Conservation (phyloP, 1,140 invertebrate genomes). For the Pogonognathellus flavescens region DNA sequence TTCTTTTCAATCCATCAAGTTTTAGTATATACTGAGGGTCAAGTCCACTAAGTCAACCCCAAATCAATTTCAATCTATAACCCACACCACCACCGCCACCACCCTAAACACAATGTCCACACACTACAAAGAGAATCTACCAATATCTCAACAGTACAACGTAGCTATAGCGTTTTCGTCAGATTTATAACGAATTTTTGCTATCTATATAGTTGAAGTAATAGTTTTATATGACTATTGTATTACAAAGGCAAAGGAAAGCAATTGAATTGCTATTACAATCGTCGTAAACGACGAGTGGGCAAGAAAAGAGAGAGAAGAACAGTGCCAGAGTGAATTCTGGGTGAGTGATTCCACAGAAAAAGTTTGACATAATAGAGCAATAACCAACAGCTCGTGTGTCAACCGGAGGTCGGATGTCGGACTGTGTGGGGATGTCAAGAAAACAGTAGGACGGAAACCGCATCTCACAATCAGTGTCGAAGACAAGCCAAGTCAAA, state of each 20-base stretch:
- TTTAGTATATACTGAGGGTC: not conserved
- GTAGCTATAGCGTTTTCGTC: too few species aligned
- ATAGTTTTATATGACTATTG: not conserved
- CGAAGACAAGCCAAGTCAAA: not conserved
- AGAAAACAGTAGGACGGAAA: conserved; percentile 1
- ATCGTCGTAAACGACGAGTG: not conserved
- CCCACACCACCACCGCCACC: too few species aligned
- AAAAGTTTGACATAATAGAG: conserved; percentile 11
- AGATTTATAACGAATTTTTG: too few species aligned
- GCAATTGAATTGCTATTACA: not conserved
- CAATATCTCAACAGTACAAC: not conserved
- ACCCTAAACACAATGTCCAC: too few species aligned
- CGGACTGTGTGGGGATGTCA: not conserved
- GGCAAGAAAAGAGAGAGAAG: not conserved
- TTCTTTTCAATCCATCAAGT: too few species aligned
- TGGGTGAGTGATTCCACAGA: not conserved
- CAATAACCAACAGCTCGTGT: conserved; percentile 8
- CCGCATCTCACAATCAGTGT: not conserved
- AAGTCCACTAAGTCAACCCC: not conserved
- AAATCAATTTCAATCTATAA: not conserved
- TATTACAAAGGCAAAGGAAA: not conserved
- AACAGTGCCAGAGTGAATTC: not conserved
- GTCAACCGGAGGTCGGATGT: conserved; percentile 5
- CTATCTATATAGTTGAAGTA: not conserved
- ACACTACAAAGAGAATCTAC: not conserved